Evolutionary conservation across 2,797 vertebrate species (phyloP).

Genomic region (Anolis apletophallus): DNA sequence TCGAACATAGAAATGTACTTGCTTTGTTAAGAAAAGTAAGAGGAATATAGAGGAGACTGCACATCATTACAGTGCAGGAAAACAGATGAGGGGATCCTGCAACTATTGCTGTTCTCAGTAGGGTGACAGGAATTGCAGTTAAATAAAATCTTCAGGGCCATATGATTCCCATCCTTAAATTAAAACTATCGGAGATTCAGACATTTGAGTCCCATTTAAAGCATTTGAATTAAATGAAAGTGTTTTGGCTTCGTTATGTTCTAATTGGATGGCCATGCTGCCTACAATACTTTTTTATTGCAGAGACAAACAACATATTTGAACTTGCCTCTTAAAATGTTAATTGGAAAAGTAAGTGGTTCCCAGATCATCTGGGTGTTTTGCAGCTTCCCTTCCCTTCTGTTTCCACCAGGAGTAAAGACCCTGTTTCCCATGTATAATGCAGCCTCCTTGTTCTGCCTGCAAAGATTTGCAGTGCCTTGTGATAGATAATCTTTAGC

Average conservation of each 20-base stretch:
- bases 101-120: no score
- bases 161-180: neutral
- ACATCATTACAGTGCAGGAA: neutral
- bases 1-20: neutral
- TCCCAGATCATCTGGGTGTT: constrained; percentile 16
- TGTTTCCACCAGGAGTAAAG: neutral
- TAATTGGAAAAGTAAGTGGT: neutral
- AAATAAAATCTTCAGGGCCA: no score
- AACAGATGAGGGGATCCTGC: no score
- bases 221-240: neutral
- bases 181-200: neutral
- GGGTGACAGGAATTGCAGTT: no score
- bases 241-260: constrained; percentile 10
- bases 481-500: constrained; percentile 69
- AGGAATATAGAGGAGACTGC: neutral
- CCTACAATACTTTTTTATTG: neutral
- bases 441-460: constrained; percentile 66
- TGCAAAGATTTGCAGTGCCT: constrained; percentile 78
- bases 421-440: constrained; percentile 45
- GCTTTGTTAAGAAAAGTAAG: neutral
- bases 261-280: neutral
- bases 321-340: constrained; percentile 1
- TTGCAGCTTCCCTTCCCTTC: neutral
- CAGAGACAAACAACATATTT: neutral
- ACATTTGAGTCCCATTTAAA: neutral